Evolutionary conservation across 2,113 vertebrate genomes (phyloP), one percentile per base, ranked within the genome.

Genomic region (Python bivittatus): DNA sequence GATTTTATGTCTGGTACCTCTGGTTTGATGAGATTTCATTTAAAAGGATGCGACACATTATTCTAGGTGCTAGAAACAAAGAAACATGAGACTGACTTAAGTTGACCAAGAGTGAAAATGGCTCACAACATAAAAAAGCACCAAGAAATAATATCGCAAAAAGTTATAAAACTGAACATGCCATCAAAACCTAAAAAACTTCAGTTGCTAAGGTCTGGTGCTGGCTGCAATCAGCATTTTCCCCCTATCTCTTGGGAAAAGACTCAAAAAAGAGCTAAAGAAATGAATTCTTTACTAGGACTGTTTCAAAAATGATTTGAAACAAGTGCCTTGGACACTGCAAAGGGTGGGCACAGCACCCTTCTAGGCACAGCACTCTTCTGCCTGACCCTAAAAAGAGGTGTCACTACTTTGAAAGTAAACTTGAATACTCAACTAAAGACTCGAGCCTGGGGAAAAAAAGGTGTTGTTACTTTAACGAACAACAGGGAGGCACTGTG

Each of bases 51-150:
- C 61, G 57, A 88, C 54, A 87, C 68, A 38, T 92, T 91, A 60
- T 86, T 89, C 60, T 29, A 91, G 93, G 86, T 61, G 88, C 20
- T 68, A 57, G 72, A 53, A 60, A 61, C 48, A 90, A 85, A 83
- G 86, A 91, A 92, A 92, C 33, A 48, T 17, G 52, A 88, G 13
- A 42, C 10, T 84, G 87, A 54, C 38, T 27, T 93, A 68, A 27
- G n/a, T 54, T 86, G 42, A 88, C n/a, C 42, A 58, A 91, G 20
- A 27, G 60, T 90, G 64, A n/a, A 44, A 84, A 44, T 44, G 52
- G 42, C 44, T 83, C n/a, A 5, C 13, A 88, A 25, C 17, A 38
- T 6, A 44, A 58, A 88, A 7, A 48, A 60, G 20, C 11, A 38
- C 56, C 29, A 84, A 89, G 20, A 42, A 54, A 33, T 25, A 89